phyloP scores from a whole-genome alignment of 2,113 vertebrate species.

The Xenopus tropicalis region DNA sequence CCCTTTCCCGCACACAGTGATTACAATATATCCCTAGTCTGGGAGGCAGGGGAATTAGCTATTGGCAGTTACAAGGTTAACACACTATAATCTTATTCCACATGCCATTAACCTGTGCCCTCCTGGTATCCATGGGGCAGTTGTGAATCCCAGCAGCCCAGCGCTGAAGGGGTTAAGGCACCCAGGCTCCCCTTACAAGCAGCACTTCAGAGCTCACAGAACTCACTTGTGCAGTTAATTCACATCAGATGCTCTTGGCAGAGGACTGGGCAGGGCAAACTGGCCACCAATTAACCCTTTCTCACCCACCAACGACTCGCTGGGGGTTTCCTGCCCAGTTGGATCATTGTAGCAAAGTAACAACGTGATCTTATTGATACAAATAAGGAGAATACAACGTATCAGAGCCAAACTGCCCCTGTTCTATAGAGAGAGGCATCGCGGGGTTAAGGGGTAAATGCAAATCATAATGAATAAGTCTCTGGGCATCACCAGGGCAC shows the following conservation, averaged over 20 bases:
- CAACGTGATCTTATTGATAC: background rate
- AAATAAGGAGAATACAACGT: background rate
- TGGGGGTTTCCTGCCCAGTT: background rate
- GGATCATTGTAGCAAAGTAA: background rate
- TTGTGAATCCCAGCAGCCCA: background rate
- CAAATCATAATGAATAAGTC: too few species aligned
- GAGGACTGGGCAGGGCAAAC: background rate
- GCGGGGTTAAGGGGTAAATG: too few species aligned
- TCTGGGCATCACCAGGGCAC: too few species aligned
- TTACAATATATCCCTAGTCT: too few species aligned
- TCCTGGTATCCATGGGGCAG: background rate
- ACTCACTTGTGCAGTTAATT: constrained; percentile 9
- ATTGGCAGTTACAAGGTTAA: too few species aligned
- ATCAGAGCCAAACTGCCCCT: background rate
- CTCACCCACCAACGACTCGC: background rate
- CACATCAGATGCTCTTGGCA: constrained; percentile 15
- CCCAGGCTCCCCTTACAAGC: background rate
- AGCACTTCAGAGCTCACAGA: background rate
- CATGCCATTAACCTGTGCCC: background rate
- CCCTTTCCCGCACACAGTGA: too few species aligned
- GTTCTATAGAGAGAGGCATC: too few species aligned
- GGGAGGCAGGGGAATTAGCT: too few species aligned
- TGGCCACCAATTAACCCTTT: constrained; percentile 8
- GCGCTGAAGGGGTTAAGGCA: background rate
- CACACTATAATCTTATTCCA: too few species aligned